Evolutionary conservation across 2,888 invertebrate genomes (phyloP).

Genomic region (Morinoia aosen): DNA sequence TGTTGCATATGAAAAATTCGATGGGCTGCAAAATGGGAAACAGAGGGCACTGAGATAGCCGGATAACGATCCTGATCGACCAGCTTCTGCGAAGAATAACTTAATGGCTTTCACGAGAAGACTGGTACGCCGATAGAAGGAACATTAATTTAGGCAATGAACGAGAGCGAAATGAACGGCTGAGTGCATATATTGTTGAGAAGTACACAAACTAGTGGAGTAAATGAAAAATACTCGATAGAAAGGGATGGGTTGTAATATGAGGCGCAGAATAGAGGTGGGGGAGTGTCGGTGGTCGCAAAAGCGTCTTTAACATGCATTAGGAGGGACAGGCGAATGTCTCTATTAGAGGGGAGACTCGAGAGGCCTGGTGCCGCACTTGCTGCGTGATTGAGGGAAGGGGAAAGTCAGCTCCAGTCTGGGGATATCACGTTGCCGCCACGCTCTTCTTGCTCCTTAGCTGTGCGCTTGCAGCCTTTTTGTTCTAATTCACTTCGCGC

Average conservation of each 20-base stretch:
- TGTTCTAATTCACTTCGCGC: background rate
- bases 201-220: background rate
- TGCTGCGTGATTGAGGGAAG: background rate
- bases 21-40: background rate
- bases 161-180: background rate
- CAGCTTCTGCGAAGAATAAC: background rate
- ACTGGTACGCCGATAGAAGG: background rate
- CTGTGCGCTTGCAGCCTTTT: background rate
- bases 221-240: background rate
- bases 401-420: background rate
- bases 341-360: conserved; percentile 36
- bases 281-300: background rate
- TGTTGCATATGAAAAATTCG: background rate
- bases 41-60: background rate
- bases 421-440: background rate
- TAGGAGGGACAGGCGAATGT: background rate
- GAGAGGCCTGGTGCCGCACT: background rate
- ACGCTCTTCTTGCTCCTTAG: background rate
- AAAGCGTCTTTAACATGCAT: conserved; percentile 35
- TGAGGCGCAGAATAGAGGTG: background rate
- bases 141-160: background rate
- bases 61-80: background rate
- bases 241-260: background rate
- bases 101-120: background rate
- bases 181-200: too few relatives aligned